Evolutionary conservation across 1,140 invertebrate genomes (phyloP), one percentile per base, ranked within the genome.

Genomic region (Diachasmimorpha longicaudata): DNA sequence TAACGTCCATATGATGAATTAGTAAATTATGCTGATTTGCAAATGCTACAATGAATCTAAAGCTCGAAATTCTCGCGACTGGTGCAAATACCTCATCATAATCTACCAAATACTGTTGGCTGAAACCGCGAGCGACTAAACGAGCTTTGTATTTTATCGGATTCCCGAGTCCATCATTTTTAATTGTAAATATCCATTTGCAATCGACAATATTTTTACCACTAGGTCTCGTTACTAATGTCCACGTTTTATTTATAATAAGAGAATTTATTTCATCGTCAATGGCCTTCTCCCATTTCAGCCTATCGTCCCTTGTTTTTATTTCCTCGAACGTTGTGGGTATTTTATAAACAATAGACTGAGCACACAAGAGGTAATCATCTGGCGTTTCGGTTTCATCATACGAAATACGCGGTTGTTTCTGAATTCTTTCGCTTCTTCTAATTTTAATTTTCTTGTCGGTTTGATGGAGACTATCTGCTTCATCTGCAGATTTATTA

Each of bases 291-390:
- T 48, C 46, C 46, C 46, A 48, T 16, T 74, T 84, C n/a, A 14
- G 46, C n/a, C n/a, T 48, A 78, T 87, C 76, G 14, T 70, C 31
- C 3, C 79, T 71, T 52, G 52, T 77, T 77, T 84, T 81, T 73
- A 87, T 87, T 79, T 85, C 83, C 42, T 80, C 55, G 77, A 76
- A 83, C 16, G 76, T 80, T 37, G n/a, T 39, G 2, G 76, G 72
- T 19, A 72, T 37, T 16, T 70, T 37, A 52, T 52, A 52, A 52
- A n/a, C 48, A 52, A 52, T 14, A 52, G 19, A 52, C 48, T 52
- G 48, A 52, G 14, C 19, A 52, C 19, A 19, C 48, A 52, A n/a
- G 13, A 14, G 48, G 69, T 21, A 63, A 63, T 80, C 79, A 79
- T 75, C 39, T 80, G n/a, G 55, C 31, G 37, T 21, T 55, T 21